Evolutionary conservation across 2,888 invertebrate genomes (phyloP), one percentile per base, ranked within the genome.

Genomic region (Amphimallon solstitiale): DNA sequence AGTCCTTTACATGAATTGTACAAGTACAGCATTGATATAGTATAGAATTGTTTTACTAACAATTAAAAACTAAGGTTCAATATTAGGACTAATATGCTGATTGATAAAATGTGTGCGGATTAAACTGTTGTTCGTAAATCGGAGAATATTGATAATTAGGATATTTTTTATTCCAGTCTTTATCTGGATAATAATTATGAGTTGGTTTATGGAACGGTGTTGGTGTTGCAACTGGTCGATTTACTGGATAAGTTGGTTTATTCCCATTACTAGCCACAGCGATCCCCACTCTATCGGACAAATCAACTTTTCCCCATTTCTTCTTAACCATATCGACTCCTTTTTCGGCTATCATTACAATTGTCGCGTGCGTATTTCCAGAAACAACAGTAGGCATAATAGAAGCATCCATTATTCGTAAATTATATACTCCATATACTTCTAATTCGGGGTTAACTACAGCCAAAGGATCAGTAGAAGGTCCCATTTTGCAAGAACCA

Each of bases 401-500:
- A 2, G 82, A 82, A 0, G 82, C 82, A 64, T 83, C 87, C 72
- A 85, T 85, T 1, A 86, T 82, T 67, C 84, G 76, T 67, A 85
- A 78, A 79, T 89, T 88, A 68, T 83, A 80, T 51, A 91, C 82
- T 0, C 90, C 90, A 72, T 88, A 83, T 0, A 91, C 89, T 72
- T 80, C 84, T 0, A 93, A 82, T 77, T 88, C 86, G 66, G 88
- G 85, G 78, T 92, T 89, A 0, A 93, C 92, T 0, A 93, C 93
- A 0, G 92, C 90, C 84, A 89, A 84, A 0, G 87, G 88, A 79
- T 93, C 93, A 0, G 82, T 82, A 0, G 78, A 73, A 0, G 92
- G 90, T 0, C 93, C 93, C 92, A 94, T 93, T 85, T 92, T 93
- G 78, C 91, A 92, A 0, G 92, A 90, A 6, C 93, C 93, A 0